These are phyloP conservation scores for Myotis planiceps DNA, from an alignment of 2,797 vertebrate species.

Conservation along the genomic window DNA sequence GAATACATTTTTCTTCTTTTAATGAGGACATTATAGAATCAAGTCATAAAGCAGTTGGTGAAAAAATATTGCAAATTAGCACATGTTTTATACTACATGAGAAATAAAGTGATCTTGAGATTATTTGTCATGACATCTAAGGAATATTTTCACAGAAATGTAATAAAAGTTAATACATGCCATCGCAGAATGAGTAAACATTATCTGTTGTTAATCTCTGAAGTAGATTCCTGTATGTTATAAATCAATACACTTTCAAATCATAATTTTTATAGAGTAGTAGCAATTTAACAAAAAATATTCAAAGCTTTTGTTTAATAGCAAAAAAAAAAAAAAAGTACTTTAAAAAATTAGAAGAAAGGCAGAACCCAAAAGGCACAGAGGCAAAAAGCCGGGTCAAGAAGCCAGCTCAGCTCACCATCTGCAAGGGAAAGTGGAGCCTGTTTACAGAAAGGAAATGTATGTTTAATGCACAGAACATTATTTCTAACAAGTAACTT, in stretches of 20 bases:
- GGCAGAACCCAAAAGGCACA: neutral
- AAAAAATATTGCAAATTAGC: neutral
- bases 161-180: neutral
- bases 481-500: constrained; percentile 61
- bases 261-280: neutral
- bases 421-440: neutral
- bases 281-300: neutral
- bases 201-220: neutral
- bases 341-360: neutral
- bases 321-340: neutral
- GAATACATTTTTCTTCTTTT: neutral
- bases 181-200: neutral
- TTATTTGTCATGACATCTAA: neutral
- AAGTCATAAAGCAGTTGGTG: neutral
- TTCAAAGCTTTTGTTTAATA: neutral
- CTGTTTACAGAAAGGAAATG: constrained; percentile 29
- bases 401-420: neutral
- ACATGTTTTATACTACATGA: neutral
- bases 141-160: constrained; percentile 1
- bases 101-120: constrained; percentile 1
- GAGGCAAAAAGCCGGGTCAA: neutral
- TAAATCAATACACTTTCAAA: neutral
- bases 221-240: neutral
- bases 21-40: neutral
- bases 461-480: constrained; percentile 29